These are phyloP conservation scores for Eriosoma lanigerum DNA, from an alignment of 1,140 invertebrate genomes.

Conservation along the genomic window DNA sequence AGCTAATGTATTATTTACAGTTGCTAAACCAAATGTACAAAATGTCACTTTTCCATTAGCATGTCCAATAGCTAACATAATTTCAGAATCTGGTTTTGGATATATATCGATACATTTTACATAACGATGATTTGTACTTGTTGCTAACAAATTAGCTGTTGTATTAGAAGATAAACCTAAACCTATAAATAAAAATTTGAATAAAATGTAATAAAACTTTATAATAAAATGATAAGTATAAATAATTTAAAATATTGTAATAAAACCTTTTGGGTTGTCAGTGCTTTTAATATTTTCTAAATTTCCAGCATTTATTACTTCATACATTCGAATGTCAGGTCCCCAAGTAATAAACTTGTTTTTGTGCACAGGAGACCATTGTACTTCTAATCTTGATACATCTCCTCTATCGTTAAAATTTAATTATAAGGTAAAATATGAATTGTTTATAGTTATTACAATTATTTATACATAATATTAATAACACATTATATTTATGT, in stretches of 20 bases:
- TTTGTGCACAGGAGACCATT: slow-evolving; percentile 75
- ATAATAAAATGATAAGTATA: neutral
- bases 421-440: neutral
- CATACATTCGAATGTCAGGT: slow-evolving; percentile 79
- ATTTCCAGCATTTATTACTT: slow-evolving; percentile 60
- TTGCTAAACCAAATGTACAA: slow-evolving; percentile 74
- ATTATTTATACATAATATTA: neutral
- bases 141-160: slow-evolving; percentile 68
- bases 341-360: slow-evolving; percentile 86
- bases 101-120: slow-evolving; percentile 79
- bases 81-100: slow-evolving; percentile 70
- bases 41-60: slow-evolving; percentile 82
- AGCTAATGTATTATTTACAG: slow-evolving; percentile 67
- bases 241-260: neutral
- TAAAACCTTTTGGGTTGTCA: slow-evolving; percentile 29
- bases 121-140: slow-evolving; percentile 68
- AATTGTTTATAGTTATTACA: no score
- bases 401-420: slow-evolving; percentile 56
- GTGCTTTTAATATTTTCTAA: slow-evolving; percentile 20
- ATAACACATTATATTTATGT: neutral
- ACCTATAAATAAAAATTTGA: slow-evolving; percentile 59
- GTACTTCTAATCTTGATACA: slow-evolving; percentile 68
- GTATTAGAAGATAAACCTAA: slow-evolving; percentile 69
- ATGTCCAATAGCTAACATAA: slow-evolving; percentile 80
- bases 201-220: no score